Evolutionary conservation across 53 echinoderm and acorn worm genomes (phyloP).

Genomic region (Echinometra lucunter): DNA sequence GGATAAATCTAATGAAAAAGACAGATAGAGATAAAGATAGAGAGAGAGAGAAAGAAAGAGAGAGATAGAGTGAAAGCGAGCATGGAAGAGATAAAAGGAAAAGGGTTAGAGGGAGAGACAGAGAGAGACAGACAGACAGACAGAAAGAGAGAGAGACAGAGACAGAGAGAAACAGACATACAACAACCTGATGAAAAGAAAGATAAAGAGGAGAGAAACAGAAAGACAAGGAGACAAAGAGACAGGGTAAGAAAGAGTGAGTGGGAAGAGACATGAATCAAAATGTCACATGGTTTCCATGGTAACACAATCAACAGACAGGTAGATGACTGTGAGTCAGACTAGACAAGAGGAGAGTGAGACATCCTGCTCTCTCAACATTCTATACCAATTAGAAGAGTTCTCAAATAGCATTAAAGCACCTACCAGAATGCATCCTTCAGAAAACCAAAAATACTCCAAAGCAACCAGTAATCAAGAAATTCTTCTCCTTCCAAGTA

Average conservation of each 20-base stretch:
- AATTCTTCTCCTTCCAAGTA: too few relatives aligned
- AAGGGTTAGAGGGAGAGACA: background rate
- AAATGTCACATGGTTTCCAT: background rate
- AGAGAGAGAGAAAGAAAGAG: background rate
- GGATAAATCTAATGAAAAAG: too few relatives aligned
- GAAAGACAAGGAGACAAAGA: background rate
- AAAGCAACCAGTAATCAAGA: too few relatives aligned
- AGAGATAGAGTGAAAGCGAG: background rate
- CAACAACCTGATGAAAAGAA: background rate
- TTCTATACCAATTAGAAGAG: background rate
- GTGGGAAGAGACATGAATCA: background rate
- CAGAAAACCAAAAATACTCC: too few relatives aligned
- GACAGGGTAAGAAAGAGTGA: background rate
- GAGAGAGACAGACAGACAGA: background rate
- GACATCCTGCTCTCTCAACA: constrained; percentile 19
- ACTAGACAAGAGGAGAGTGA: background rate
- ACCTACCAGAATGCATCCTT: too few relatives aligned
- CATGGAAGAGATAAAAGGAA: too few relatives aligned
- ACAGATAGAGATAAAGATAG: background rate
- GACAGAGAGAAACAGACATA: background rate
- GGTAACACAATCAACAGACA: constrained; percentile 28
- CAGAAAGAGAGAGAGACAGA: background rate
- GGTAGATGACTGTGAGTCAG: constrained; percentile 42
- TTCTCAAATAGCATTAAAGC: background rate
- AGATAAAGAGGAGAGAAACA: background rate